Evolutionary conservation across 53 echinoderm and acorn worm genomes (phyloP).

Genomic region (Paracentrotus lividus): DNA sequence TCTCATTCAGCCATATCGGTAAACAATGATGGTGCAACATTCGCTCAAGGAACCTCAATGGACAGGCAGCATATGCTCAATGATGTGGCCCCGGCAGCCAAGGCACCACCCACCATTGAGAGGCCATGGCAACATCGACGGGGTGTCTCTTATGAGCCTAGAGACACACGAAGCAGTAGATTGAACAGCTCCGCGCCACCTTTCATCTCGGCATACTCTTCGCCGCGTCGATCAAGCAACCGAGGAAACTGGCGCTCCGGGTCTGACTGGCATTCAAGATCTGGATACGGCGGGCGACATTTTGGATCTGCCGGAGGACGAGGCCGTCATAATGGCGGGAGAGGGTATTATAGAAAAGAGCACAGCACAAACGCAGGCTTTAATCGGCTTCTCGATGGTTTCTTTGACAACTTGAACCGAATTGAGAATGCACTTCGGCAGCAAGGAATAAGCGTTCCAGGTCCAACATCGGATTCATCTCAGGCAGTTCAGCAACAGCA

Average conservation of each 20-base stretch:
- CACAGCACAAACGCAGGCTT: slow-evolving; percentile 29
- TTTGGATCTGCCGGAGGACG: slow-evolving; percentile 14
- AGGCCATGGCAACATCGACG: not conserved
- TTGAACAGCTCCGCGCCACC: slow-evolving; percentile 35
- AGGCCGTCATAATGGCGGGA: not conserved
- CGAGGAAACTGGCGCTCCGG: not conserved
- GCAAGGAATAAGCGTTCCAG: slow-evolving; percentile 60
- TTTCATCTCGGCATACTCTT: slow-evolving; percentile 46
- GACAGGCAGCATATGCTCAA: not conserved
- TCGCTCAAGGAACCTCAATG: not conserved
- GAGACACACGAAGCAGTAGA: slow-evolving; percentile 32
- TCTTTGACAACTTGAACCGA: slow-evolving; percentile 63
- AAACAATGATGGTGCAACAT: not conserved
- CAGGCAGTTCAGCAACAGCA: slow-evolving; percentile 30
- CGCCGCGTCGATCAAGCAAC: not conserved
- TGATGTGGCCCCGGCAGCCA: not conserved
- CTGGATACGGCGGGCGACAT: not conserved
- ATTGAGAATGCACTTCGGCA: slow-evolving; percentile 61
- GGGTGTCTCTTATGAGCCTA: not conserved
- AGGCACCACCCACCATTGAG: not conserved
- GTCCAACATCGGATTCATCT: not conserved
- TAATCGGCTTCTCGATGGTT: slow-evolving; percentile 59
- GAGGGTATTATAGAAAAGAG: slow-evolving; percentile 8
- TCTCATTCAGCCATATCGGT: not conserved
- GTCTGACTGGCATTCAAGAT: not conserved